These are phyloP conservation scores for Recurvirostra avosetta DNA, from an alignment of 2,113 vertebrate species.

Conservation along the genomic window DNA sequence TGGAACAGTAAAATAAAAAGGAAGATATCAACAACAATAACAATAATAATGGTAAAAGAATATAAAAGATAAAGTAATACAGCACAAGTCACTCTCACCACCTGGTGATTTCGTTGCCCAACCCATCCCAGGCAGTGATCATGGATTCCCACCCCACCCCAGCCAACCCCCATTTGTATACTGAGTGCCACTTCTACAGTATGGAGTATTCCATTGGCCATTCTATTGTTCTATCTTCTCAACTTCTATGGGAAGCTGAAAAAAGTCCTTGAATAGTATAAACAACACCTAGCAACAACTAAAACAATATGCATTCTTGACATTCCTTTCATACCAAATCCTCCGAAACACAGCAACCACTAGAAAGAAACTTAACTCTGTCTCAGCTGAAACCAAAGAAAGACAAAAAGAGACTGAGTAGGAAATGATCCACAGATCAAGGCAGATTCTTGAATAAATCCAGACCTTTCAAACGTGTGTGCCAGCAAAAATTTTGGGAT, in stretches of 20 bases:
- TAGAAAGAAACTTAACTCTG: not conserved
- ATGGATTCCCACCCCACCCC: not conserved
- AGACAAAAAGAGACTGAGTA: not conserved
- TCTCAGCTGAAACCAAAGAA: not conserved
- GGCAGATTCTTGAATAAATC: not conserved
- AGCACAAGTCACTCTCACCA: not conserved
- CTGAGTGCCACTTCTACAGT: not conserved
- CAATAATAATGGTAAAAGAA: not conserved
- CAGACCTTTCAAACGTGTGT: not conserved
- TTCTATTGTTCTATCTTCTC: not conserved
- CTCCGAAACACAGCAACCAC: not conserved
- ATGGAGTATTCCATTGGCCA: not conserved
- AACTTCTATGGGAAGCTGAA: not conserved
- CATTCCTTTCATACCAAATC: not conserved
- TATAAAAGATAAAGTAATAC: not conserved
- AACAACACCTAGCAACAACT: not conserved
- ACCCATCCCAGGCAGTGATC: not conserved
- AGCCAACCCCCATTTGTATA: not conserved
- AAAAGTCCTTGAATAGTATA: not conserved
- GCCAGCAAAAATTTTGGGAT: not conserved
- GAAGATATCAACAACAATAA: not conserved
- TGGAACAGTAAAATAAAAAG: not conserved
- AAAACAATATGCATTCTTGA: not conserved
- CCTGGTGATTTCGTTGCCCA: not conserved
- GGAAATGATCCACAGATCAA: not conserved